phyloP scores from a whole-genome alignment of 2,888 invertebrate genomes.

The Unio pictorum region DNA sequence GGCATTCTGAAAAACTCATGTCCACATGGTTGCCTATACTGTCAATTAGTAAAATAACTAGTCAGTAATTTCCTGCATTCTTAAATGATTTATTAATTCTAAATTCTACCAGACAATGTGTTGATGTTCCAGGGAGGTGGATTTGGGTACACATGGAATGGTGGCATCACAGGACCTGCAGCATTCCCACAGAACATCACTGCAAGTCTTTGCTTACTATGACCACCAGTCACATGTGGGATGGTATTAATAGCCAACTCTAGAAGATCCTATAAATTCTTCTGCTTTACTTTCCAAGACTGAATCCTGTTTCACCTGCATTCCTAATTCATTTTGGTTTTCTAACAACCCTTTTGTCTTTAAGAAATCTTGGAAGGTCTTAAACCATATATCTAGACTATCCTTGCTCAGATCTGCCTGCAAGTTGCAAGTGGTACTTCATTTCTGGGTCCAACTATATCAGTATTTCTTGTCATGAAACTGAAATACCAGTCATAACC shows the following conservation, averaged over 20 bases:
- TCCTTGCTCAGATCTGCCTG: no score
- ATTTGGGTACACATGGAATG: conserved; percentile 14
- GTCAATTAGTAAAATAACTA: no score
- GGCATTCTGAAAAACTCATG: no score
- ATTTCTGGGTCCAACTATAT: conserved; percentile 7
- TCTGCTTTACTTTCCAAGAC: conserved; percentile 18
- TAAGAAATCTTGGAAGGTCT: conserved; percentile 12
- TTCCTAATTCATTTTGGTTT: conserved; percentile 12
- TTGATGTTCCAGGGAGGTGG: neutral
- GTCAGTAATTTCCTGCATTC: neutral
- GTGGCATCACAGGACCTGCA: conserved; percentile 15
- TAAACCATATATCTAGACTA: no score
- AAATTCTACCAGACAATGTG: no score
- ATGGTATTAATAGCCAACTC: conserved; percentile 1
- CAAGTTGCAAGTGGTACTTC: no score
- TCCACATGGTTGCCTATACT: no score
- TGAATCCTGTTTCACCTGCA: conserved; percentile 20
- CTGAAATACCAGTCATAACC: conserved; percentile 11
- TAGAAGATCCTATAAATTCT: conserved; percentile 13
- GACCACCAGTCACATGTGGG: conserved; percentile 12
- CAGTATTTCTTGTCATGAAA: conserved; percentile 16
- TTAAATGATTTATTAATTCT: no score
- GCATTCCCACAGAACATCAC: conserved; percentile 22
- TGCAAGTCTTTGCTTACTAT: conserved; percentile 10
- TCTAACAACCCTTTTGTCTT: conserved; percentile 5